These are phyloP conservation scores for Karalla daura DNA, from an alignment of 2,797 vertebrate genomes.

Conservation along the genomic window DNA sequence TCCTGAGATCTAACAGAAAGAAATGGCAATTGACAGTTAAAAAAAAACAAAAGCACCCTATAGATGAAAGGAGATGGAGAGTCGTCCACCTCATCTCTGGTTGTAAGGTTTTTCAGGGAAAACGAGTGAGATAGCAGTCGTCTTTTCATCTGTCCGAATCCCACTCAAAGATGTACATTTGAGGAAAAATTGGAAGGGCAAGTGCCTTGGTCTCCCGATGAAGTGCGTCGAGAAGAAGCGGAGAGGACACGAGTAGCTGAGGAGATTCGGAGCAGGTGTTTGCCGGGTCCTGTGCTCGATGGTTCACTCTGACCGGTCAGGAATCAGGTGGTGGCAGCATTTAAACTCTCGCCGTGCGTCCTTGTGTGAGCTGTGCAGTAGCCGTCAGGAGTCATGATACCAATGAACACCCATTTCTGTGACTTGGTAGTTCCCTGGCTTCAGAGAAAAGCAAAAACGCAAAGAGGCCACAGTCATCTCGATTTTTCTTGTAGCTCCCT, in stretches of 20 bases:
- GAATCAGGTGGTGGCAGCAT: conserved; percentile 60
- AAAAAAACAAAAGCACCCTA: not conserved
- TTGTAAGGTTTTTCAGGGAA: conserved; percentile 52
- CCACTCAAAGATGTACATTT: conserved; percentile 21
- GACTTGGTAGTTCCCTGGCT: conserved; percentile 85
- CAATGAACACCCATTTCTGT: conserved; percentile 85
- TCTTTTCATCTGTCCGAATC: conserved; percentile 21
- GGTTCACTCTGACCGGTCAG: conserved; percentile 87
- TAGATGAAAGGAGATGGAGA: conserved; percentile 8
- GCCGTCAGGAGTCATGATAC: conserved; percentile 67
- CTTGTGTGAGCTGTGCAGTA: conserved; percentile 83
- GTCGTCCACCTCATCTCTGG: conserved; percentile 20
- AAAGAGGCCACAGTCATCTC: not conserved
- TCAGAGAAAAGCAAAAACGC: conserved; percentile 1
- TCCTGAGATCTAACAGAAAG: conserved; percentile 41
- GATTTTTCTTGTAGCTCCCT: conserved; percentile 20
- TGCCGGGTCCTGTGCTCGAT: conserved; percentile 78
- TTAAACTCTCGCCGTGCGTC: conserved; percentile 58
- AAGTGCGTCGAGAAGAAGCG: conserved; percentile 51
- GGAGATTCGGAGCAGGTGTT: conserved; percentile 36
- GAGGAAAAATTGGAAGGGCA: conserved; percentile 60
- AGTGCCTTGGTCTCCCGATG: conserved; percentile 67
- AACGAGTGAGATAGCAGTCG: conserved; percentile 25
- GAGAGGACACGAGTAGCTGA: conserved; percentile 25
- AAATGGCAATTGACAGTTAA: conserved; percentile 26